Conservation (phyloP, 2,888 invertebrate genomes). For the Alcis repandata region DNA sequence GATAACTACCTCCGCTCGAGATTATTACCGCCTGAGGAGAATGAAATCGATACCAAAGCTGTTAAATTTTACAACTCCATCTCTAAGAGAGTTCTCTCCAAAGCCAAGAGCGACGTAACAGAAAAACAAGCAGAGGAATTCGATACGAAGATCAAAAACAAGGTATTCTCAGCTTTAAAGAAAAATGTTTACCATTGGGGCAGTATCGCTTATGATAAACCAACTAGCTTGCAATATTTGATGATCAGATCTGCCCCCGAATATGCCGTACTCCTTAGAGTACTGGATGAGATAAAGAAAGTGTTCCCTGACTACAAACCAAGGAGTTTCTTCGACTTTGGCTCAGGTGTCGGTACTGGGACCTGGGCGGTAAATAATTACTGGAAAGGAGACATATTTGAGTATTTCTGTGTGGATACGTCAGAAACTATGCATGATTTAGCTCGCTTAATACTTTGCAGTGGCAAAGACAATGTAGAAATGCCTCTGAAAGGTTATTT, state of each 20-base stretch:
- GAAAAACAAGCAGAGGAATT: slow-evolving; percentile 71
- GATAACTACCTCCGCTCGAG: slow-evolving; percentile 88
- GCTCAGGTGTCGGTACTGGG: slow-evolving; percentile 95
- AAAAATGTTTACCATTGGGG: slow-evolving; percentile 91
- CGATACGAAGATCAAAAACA: slow-evolving; percentile 80
- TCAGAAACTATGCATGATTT: slow-evolving; percentile 94
- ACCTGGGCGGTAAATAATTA: slow-evolving; percentile 93
- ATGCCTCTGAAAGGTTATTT: slow-evolving; percentile 88
- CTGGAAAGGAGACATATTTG: slow-evolving; percentile 91
- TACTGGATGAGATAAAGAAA: slow-evolving; percentile 91
- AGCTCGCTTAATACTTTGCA: slow-evolving; percentile 89
- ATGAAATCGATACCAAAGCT: slow-evolving; percentile 78
- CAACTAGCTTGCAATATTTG: slow-evolving; percentile 90
- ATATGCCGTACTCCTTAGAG: slow-evolving; percentile 89
- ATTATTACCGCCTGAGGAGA: slow-evolving; percentile 88
- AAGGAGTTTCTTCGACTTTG: slow-evolving; percentile 94
- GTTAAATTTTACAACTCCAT: slow-evolving; percentile 72
- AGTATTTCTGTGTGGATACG: slow-evolving; percentile 95
- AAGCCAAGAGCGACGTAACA: slow-evolving; percentile 56
- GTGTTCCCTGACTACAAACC: slow-evolving; percentile 91
- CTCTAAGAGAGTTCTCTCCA: slow-evolving; percentile 64
- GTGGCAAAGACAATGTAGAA: slow-evolving; percentile 88
- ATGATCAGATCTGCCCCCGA: slow-evolving; percentile 90
- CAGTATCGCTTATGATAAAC: slow-evolving; percentile 89
- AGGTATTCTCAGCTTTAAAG: slow-evolving; percentile 86